A percentile compares a stretch with the other conserved stretches of the same genome.
phyloP scores from a whole-genome alignment of 2,888 invertebrate species.

The Macropis europaea region DNA sequence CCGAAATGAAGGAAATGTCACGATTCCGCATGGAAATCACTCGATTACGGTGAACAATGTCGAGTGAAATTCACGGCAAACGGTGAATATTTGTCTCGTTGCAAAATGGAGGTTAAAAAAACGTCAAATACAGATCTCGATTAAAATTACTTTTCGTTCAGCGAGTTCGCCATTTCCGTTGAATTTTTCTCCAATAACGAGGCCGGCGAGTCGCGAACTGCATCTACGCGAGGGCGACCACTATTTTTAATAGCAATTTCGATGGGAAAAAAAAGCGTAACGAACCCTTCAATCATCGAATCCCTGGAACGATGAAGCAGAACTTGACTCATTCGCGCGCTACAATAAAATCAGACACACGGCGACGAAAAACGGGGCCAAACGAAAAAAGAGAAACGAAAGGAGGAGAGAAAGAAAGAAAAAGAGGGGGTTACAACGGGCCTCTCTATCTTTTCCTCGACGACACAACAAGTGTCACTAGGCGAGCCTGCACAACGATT shows the following conservation, averaged over 20 bases:
- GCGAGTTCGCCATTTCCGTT: too few species aligned
- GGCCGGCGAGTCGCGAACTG: too few species aligned
- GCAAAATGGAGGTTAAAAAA: too few species aligned
- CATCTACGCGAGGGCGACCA: too few species aligned
- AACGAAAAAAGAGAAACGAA: neutral
- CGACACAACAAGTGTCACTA: constrained; percentile 63
- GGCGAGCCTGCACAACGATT: constrained; percentile 66
- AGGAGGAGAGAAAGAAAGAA: constrained; percentile 1
- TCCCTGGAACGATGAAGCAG: constrained; percentile 56
- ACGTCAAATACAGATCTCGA: too few species aligned
- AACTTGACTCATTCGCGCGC: constrained; percentile 58
- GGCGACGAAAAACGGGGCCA: constrained; percentile 13
- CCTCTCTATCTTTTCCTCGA: constrained; percentile 47
- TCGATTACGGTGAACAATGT: too few species aligned
- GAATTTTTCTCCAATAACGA: too few species aligned
- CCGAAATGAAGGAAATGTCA: constrained; percentile 23
- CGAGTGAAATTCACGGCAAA: too few species aligned
- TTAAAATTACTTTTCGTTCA: too few species aligned
- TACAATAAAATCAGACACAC: constrained; percentile 47
- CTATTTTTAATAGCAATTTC: too few species aligned
- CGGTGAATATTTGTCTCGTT: too few species aligned
- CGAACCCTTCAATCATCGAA: constrained; percentile 55
- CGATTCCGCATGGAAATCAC: too few species aligned
- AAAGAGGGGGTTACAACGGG: constrained; percentile 23
- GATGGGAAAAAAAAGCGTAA: constrained; percentile 38